These are phyloP conservation scores for Wasmannia auropunctata DNA, from an alignment of 1,140 invertebrate species.

Conservation along the genomic window DNA sequence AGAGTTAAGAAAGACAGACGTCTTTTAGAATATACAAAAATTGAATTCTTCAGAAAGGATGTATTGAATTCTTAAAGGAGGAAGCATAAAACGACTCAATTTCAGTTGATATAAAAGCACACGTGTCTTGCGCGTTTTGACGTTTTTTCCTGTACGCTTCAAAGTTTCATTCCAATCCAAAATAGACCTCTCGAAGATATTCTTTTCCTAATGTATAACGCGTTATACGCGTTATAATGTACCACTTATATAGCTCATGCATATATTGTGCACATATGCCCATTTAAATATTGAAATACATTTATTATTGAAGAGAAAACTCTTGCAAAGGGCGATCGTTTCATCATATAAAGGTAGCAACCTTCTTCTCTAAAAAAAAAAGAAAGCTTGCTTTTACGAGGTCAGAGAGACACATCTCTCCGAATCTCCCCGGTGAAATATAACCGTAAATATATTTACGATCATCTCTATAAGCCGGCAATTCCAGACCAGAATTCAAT, in stretches of 20 bases:
- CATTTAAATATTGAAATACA: not conserved
- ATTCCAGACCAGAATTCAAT: constrained; percentile 39
- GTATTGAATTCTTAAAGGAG: not conserved
- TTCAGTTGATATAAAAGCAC: not conserved
- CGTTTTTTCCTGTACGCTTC: not conserved
- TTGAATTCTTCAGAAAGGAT: not conserved
- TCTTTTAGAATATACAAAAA: no score
- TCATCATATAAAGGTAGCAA: not conserved
- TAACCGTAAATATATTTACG: constrained; percentile 44
- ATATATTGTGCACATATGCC: not conserved
- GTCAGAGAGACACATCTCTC: not conserved
- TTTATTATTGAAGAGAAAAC: not conserved
- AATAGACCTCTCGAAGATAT: not conserved
- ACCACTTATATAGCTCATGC: not conserved
- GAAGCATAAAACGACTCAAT: not conserved
- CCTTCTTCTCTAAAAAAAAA: constrained; percentile 1
- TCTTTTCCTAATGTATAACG: constrained; percentile 3
- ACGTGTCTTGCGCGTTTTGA: not conserved
- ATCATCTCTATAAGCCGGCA: not conserved
- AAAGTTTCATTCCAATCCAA: not conserved
- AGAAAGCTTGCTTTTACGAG: constrained; percentile 8
- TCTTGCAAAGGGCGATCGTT: not conserved
- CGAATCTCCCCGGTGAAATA: constrained; percentile 24
- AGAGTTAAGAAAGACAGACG: not conserved
- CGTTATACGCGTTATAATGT: no score